A percentile compares a stretch with the other conserved stretches of the same genome.
Evolutionary conservation across 2,113 vertebrate genomes (phyloP).

Genomic region (Oriolus oriolus): DNA sequence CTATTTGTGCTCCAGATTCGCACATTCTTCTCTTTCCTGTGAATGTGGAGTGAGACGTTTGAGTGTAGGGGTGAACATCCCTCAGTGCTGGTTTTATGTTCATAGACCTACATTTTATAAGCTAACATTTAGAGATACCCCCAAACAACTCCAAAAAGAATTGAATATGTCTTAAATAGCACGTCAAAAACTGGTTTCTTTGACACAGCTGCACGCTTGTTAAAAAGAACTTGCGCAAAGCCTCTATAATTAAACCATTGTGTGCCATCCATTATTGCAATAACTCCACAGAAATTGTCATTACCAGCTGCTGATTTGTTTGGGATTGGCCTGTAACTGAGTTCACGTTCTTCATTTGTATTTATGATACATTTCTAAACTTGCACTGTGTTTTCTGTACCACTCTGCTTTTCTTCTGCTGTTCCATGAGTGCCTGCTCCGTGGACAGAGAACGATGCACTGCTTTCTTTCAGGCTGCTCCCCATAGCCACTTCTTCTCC

Average conservation of each 20-base stretch:
- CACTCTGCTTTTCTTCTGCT: not conserved
- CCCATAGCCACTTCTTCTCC: not conserved
- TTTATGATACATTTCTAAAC: not conserved
- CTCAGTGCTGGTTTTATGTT: not conserved
- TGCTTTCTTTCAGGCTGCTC: not conserved
- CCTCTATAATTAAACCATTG: conserved; percentile 19
- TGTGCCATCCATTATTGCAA: not conserved
- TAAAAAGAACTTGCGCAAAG: not conserved
- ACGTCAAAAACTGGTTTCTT: not conserved
- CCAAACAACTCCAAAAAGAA: not conserved
- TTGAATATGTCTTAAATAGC: not conserved
- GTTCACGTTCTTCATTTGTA: not conserved
- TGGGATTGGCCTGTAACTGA: not conserved
- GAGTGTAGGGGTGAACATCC: not conserved
- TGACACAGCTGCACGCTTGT: not conserved
- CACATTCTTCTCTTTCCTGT: not conserved
- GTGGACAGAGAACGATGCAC: accelerated
- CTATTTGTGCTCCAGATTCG: not conserved
- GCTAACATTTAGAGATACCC: not conserved
- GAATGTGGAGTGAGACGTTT: not conserved
- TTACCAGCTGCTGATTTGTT: not conserved
- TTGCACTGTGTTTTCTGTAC: not conserved
- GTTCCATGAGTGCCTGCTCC: not conserved
- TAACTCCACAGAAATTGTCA: not conserved
- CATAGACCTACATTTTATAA: not conserved